Evolutionary conservation across 2,797 vertebrate genomes (phyloP), one percentile per base, ranked within the genome.

Genomic region (Lophotriccus pileatus): DNA sequence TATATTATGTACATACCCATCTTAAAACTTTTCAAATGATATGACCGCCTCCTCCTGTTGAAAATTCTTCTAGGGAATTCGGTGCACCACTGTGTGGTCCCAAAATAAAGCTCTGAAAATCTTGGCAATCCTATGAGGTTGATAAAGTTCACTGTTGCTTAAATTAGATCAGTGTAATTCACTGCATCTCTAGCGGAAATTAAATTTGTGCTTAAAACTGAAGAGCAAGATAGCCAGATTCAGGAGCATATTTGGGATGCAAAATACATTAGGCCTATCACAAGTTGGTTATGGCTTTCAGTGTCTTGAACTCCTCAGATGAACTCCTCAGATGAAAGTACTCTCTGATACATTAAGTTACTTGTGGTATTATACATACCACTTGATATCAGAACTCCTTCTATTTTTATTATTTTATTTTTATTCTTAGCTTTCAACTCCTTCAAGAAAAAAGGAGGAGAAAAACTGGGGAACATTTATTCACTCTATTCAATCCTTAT

Each of bases 81-180:
- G 1, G 70, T 63, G 56, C 50, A 36, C 41, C 77, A 41, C 49
- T 28, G 23, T 49, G 64, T 24, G 18, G 73, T 85, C 87, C 74
- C 80, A 72, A 93, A 94, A 93, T 93, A 93, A 95, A 64, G 46
- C 88, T 43, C 82, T 93, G 92, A 86, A 89, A 77, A 96, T 81
- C 82, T 77, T 77, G 9, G 64, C 73, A 76, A 89, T 90, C 77
- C 53, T 41, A 24, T 14, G 76, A 91, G 95, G 86, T 95, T 93
- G 92, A 96, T 94, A 88, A 96, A 96, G 94, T 94, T 91, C 95
- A 78, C 59, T 75, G 83, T 60, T 93, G 37, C 95, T 97, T 96
- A 95, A 94, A 96, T 96, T 96, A 97, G 94, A 95, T 96, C 70
- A 90, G 59, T 81, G 84, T 95, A 96, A 96, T 96, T 96, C 95